Evolutionary conservation across 1,140 invertebrate species (phyloP).

Genomic region (Macrosteles quadrilineatus): DNA sequence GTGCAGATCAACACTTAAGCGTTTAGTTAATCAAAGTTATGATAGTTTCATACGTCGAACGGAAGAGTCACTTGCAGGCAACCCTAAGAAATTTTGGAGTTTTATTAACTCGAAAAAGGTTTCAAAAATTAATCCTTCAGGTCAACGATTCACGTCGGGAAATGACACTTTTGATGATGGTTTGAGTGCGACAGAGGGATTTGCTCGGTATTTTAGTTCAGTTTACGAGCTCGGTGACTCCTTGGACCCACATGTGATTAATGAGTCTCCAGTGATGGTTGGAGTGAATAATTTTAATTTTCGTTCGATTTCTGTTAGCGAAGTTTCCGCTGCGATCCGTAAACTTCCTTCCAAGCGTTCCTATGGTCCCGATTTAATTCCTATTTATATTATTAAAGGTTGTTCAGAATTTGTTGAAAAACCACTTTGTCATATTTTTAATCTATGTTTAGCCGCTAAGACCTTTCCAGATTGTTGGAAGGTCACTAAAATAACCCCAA

Average conservation of each 20-base stretch:
- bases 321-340: neutral
- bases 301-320: neutral
- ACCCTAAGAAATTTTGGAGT: slow-evolving; percentile 7
- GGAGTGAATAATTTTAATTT: neutral
- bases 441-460: neutral
- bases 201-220: too few relatives aligned
- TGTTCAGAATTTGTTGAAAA: neutral
- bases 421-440: slow-evolving; percentile 11
- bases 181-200: neutral
- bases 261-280: neutral
- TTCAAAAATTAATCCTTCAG: neutral
- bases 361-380: slow-evolving; percentile 10
- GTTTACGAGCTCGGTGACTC: too few relatives aligned
- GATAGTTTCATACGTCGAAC: neutral
- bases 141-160: neutral
- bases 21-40: too few relatives aligned
- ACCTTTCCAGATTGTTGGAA: neutral
- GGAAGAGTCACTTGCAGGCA: neutral
- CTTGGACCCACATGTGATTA: neutral
- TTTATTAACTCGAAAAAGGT: slow-evolving; percentile 10
- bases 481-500: slow-evolving; percentile 6
- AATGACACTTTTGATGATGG: slow-evolving; percentile 1
- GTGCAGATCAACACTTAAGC: too few relatives aligned
- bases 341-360: slow-evolving; percentile 20
- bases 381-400: slow-evolving; percentile 18